Evolutionary conservation across 2,888 invertebrate species (phyloP).

Genomic region (Rhamphomyia laevipes): DNA sequence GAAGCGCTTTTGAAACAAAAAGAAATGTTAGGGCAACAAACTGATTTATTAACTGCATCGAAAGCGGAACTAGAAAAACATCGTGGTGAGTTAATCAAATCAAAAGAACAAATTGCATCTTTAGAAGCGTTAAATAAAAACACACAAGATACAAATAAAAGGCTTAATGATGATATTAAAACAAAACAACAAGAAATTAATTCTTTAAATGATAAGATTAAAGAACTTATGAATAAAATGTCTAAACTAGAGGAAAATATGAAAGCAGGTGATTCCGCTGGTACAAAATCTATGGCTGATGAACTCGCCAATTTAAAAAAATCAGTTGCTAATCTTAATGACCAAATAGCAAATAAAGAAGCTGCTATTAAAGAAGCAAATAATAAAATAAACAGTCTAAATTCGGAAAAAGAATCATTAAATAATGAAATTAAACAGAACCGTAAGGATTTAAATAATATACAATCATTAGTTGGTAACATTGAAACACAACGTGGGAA

Average conservation of each 20-base stretch:
- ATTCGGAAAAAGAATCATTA: background rate
- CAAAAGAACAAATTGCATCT: background rate
- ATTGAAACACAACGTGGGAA: constrained; percentile 21
- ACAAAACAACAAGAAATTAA: background rate
- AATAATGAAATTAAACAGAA: constrained; percentile 3
- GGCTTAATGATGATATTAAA: background rate
- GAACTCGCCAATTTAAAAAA: no score
- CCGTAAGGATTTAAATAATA: background rate
- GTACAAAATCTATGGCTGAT: no score
- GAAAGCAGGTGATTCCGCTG: background rate
- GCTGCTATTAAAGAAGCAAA: background rate
- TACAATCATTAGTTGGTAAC: constrained; percentile 15
- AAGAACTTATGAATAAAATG: background rate
- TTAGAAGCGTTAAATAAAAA: background rate
- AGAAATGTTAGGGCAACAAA: background rate
- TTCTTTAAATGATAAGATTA: background rate
- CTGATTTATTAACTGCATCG: background rate
- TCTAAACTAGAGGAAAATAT: background rate
- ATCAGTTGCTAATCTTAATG: no score
- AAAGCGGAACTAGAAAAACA: constrained; percentile 6
- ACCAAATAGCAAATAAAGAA: no score
- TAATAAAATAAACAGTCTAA: background rate
- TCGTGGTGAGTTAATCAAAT: constrained; percentile 4
- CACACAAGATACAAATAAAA: background rate
- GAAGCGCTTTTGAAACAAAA: background rate